Conservation (phyloP, 2,113 vertebrate species). For the Pseudorectes ferrugineus region DNA sequence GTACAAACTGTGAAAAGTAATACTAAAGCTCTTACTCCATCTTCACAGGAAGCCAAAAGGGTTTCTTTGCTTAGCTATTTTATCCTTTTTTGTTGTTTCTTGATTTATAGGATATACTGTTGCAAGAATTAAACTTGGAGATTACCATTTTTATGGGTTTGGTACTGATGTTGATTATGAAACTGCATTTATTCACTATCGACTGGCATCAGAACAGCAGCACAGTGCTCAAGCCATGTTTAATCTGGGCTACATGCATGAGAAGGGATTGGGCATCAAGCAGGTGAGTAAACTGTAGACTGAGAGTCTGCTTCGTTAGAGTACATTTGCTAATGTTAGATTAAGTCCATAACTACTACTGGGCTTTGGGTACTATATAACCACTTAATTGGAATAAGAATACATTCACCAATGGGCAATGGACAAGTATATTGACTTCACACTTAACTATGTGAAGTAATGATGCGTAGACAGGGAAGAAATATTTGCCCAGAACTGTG, state of each 20-base stretch:
- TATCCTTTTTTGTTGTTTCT: background rate
- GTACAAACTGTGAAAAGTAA: background rate
- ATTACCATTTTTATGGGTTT: conserved; percentile 97
- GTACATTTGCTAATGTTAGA: background rate
- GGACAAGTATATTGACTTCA: background rate
- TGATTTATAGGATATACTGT: conserved; percentile 87
- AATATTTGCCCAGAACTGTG: background rate
- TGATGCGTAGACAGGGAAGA: background rate
- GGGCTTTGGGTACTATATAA: background rate
- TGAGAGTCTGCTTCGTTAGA: background rate
- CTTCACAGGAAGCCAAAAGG: background rate
- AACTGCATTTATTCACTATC: conserved; percentile 95
- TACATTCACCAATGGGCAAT: background rate
- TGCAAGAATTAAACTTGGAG: conserved; percentile 94
- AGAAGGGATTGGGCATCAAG: conserved; percentile 96
- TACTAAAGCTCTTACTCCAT: background rate
- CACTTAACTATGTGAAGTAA: background rate
- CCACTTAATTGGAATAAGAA: background rate
- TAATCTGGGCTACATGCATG: conserved; percentile 98
- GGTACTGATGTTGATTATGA: conserved; percentile 97
- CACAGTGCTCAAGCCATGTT: conserved; percentile 99
- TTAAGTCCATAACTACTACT: background rate
- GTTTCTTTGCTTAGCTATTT: background rate
- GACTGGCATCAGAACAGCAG: conserved; percentile 95
- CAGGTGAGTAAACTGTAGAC: conserved; percentile 74